phyloP scores from a whole-genome alignment of 2,888 invertebrate genomes.

The Ernsta delagoae region DNA sequence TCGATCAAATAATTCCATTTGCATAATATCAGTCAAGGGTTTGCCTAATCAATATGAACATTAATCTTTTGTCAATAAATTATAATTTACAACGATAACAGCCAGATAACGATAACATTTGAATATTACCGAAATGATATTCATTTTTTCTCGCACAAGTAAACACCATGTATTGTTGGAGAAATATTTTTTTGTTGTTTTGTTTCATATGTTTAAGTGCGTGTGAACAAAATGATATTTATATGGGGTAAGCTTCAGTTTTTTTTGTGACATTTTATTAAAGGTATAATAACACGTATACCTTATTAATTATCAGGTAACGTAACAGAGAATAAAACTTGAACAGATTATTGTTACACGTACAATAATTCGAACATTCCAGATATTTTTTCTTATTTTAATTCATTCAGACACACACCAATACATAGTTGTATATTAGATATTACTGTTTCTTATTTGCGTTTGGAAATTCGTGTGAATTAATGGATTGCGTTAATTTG shows the following conservation, averaged over 20 bases:
- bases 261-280: neutral
- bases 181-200: constrained; percentile 41
- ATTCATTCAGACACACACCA: no score
- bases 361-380: no score
- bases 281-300: no score
- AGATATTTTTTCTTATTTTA: no score
- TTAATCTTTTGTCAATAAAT: neutral
- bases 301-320: no score
- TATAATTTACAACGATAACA: neutral
- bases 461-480: no score
- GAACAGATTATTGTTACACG: no score
- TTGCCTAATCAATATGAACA: neutral
- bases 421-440: no score
- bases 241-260: constrained; percentile 61
- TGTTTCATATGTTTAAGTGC: constrained; percentile 43
- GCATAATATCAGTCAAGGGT: neutral
- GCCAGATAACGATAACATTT: neutral
- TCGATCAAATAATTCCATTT: no score
- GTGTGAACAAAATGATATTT: constrained; percentile 59
- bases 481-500: no score
- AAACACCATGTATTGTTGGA: neutral
- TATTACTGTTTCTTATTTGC: no score
- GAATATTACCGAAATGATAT: neutral
- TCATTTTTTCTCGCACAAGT: neutral
- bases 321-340: no score